These are phyloP conservation scores for Margarornis squamiger DNA, from an alignment of 2,797 vertebrate species.

Conservation along the genomic window DNA sequence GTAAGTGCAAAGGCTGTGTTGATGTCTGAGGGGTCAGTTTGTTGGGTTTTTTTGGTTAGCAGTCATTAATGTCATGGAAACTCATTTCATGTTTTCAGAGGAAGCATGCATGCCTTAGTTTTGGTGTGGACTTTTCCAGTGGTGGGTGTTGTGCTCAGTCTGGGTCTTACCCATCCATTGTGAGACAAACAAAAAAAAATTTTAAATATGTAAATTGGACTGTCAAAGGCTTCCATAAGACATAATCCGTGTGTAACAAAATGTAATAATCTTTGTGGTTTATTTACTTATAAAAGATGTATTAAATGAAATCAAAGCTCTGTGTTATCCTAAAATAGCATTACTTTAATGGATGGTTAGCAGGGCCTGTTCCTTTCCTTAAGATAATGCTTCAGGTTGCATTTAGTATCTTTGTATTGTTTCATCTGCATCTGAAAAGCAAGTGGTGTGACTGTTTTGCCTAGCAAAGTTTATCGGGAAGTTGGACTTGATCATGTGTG, in stretches of 20 bases:
- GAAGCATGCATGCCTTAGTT: neutral
- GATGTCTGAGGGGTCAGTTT: neutral
- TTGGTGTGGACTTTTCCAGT: neutral
- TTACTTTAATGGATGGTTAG: neutral
- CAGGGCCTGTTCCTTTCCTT: neutral
- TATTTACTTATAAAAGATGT: neutral
- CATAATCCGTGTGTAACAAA: neutral
- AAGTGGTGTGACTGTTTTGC: neutral
- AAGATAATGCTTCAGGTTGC: neutral
- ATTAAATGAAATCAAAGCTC: neutral
- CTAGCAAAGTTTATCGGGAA: neutral
- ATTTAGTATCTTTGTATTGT: neutral
- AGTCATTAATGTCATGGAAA: neutral
- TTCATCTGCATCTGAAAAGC: neutral
- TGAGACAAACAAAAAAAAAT: neutral
- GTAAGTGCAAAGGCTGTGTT: constrained; percentile 72
- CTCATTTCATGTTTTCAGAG: neutral
- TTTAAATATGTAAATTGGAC: neutral
- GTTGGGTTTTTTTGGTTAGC: neutral
- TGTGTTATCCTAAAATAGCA: neutral
- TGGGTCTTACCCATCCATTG: neutral
- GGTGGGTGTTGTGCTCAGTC: neutral
- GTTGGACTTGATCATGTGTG: neutral
- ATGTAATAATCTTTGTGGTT: neutral
- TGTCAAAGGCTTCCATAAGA: neutral